Conservation (phyloP, 2,888 invertebrate genomes). For the Stenodera caucasica region DNA sequence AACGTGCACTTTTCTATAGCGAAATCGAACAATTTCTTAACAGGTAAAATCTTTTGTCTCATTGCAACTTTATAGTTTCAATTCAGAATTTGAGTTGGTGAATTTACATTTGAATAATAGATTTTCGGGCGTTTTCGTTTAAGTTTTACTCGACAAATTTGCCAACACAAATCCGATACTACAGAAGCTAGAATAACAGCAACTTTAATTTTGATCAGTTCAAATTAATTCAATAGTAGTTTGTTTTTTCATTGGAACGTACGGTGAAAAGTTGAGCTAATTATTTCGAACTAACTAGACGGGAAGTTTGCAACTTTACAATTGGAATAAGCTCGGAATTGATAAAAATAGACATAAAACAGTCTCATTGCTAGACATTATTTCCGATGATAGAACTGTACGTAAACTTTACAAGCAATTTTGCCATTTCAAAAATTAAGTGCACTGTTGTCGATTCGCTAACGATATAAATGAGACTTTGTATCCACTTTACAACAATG, state of each 20-base stretch:
- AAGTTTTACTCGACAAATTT: background rate
- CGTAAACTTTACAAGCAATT: too few species aligned
- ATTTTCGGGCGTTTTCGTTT: background rate
- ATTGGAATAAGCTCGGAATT: background rate
- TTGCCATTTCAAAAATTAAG: too few species aligned
- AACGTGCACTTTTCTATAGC: slow-evolving; percentile 46
- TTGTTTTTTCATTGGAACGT: background rate
- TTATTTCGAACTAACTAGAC: background rate
- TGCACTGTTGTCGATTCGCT: too few species aligned
- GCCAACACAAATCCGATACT: background rate
- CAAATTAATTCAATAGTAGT: background rate
- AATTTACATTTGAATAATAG: background rate
- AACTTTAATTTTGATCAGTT: background rate
- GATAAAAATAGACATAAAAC: background rate
- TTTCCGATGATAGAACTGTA: too few species aligned
- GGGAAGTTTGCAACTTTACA: background rate
- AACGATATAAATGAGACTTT: too few species aligned
- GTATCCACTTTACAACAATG: too few species aligned
- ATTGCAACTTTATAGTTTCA: background rate
- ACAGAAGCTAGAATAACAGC: background rate
- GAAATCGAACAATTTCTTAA: slow-evolving; percentile 47
- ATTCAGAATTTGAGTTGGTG: slow-evolving; percentile 1
- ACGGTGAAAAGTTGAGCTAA: background rate
- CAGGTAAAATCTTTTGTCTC: slow-evolving; percentile 34
- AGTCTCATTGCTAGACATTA: background rate